Percentiles rank a stretch among this genome's conserved stretches.
Conservation (phyloP, 2,888 invertebrate species). For the Diogma glabrata region DNA sequence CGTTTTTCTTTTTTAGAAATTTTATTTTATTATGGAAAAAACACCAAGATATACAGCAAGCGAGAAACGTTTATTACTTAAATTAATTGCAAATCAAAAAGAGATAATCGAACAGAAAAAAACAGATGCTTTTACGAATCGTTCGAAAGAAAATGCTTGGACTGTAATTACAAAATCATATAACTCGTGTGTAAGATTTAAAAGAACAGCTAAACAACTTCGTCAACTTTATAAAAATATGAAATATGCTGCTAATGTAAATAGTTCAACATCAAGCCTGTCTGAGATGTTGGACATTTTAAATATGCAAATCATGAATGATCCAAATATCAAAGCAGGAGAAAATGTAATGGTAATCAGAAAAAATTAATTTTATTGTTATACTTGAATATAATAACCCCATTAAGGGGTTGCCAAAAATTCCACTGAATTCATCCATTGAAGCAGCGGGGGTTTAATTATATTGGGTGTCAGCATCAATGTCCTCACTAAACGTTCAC, state of each 20-base stretch:
- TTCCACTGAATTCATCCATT: conserved; percentile 53
- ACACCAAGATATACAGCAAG: conserved; percentile 34
- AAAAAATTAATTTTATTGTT: neutral
- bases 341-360: conserved; percentile 4
- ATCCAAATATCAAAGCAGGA: conserved; percentile 1
- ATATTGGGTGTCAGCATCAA: conserved; percentile 67
- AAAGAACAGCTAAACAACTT: conserved; percentile 34
- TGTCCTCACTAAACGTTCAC: conserved; percentile 78
- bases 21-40: conserved; percentile 33
- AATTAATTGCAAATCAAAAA: conserved; percentile 36
- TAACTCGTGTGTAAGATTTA: conserved; percentile 34
- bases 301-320: conserved; percentile 7
- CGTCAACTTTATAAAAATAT: conserved; percentile 36
- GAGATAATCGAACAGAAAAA: conserved; percentile 35
- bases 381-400: conserved; percentile 15
- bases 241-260: conserved; percentile 22
- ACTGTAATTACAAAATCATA: conserved; percentile 35
- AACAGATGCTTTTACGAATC: conserved; percentile 33
- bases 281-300: conserved; percentile 8
- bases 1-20: too few species aligned
- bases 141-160: conserved; percentile 36
- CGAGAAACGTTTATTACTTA: conserved; percentile 35
- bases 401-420: conserved; percentile 60
- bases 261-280: conserved; percentile 4
- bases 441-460: conserved; percentile 25